phyloP scores from a whole-genome alignment of 2,113 vertebrate species.

The Motacilla alba region DNA sequence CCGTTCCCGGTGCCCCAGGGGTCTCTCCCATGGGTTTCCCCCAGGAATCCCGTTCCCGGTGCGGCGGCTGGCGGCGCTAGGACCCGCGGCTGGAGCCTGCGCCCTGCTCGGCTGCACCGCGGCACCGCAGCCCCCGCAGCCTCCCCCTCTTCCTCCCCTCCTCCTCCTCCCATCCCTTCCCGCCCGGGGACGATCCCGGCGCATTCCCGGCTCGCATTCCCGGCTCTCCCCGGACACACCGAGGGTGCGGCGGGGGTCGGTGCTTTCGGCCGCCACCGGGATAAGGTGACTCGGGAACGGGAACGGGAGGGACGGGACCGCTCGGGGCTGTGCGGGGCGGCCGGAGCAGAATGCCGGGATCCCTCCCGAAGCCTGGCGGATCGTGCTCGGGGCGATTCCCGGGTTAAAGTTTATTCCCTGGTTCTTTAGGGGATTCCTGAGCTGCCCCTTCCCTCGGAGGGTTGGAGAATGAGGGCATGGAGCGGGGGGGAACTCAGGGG shows the following conservation, averaged over 20 bases:
- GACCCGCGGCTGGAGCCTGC: background rate
- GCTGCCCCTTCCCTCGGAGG: background rate
- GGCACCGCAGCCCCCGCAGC: background rate
- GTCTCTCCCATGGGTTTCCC: too few relatives aligned
- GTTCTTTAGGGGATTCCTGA: rapidly evolving
- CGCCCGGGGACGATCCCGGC: background rate
- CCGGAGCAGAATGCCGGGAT: background rate
- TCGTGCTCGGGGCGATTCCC: background rate
- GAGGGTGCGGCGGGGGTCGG: constrained; percentile 49
- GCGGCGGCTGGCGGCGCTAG: background rate
- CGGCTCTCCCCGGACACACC: too few relatives aligned
- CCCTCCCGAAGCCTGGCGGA: background rate
- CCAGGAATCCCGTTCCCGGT: too few relatives aligned
- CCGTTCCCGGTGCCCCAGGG: too few relatives aligned
- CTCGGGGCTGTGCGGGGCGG: background rate
- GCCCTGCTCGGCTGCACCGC: background rate
- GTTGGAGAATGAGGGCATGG: background rate
- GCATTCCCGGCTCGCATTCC: background rate
- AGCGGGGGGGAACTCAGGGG: background rate
- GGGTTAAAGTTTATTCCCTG: background rate
- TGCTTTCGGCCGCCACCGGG: too few relatives aligned
- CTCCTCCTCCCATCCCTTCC: background rate
- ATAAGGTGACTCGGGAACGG: too few relatives aligned
- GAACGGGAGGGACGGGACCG: rapidly evolving
- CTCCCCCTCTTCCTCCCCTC: background rate